Percentiles rank a stretch among this genome's conserved stretches.
Evolutionary conservation across 2,888 invertebrate genomes (phyloP).

Genomic region (Malacosoma neustria): DNA sequence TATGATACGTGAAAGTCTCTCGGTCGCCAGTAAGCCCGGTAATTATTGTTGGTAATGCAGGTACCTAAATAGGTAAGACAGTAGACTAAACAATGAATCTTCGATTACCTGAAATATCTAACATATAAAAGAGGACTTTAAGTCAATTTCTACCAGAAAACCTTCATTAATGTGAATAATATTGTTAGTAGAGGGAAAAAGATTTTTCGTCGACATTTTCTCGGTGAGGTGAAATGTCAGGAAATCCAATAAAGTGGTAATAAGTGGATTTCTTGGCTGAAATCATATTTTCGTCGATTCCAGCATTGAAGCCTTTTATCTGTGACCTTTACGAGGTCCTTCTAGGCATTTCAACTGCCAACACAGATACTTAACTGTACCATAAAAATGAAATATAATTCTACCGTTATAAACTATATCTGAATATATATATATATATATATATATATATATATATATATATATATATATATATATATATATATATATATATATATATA

Average conservation of each 20-base stretch:
- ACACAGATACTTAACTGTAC: not conserved
- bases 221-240: constrained; percentile 39
- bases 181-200: constrained; percentile 30
- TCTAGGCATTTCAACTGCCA: constrained; percentile 7
- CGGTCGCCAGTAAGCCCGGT: too few relatives aligned
- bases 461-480: too few relatives aligned
- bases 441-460: too few relatives aligned
- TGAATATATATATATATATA: too few relatives aligned
- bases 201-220: constrained; percentile 32
- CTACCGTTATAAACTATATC: not conserved
- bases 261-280: constrained; percentile 46
- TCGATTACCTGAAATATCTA: too few relatives aligned
- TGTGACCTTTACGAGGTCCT: constrained; percentile 14
- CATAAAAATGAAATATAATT: not conserved
- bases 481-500: too few relatives aligned
- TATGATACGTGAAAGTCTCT: too few relatives aligned
- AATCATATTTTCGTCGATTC: constrained; percentile 46
- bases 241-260: constrained; percentile 60
- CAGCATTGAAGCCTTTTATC: constrained; percentile 33
- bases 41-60: too few relatives aligned
- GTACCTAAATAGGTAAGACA: too few relatives aligned
- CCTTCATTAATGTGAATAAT: constrained; percentile 30
- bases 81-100: too few relatives aligned
- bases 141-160: constrained; percentile 21
- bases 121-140: too few relatives aligned